Base-by-base conservation (phyloP, 2,113 vertebrate species). In the Siniperca knerii region DNA sequence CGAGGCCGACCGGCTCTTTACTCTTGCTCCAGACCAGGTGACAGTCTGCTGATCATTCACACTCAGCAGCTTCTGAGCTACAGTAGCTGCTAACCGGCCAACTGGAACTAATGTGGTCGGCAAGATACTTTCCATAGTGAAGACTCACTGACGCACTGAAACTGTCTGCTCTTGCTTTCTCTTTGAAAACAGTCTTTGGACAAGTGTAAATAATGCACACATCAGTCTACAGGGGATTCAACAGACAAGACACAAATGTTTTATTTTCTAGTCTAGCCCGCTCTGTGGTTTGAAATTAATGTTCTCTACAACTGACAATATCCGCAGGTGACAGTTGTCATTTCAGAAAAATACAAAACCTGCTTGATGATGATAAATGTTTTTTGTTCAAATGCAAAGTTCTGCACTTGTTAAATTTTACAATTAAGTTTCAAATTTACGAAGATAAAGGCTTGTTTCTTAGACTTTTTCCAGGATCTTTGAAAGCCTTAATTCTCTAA, bases 11-110 rank as follows among this genome's bases (percentile, higher is more conserved):
- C 69, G 94, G 12, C 89, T 99, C 3, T 96, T 97, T 2, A 89
- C 93, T 21, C 93, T 95, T 1, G 94, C 97, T 46, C 23, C 92
- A 7, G 94, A 97, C 4, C 93, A 99, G 95, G 98, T 98, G 77
- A 94, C 77, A 4, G 0, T 6, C 57, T 12, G 40, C 29, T 13
- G 23, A 16, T 61, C 40, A 0, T 37, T 58, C 52, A 11, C 40
- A 11, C 50, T 37, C 12, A 6, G 2, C 8, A 42, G 21, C 4
- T 54, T 2, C 29, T 29, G 35, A 21, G 33, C 33, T n/a, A 15
- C 37, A 20, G 55, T 25, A n/a, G 55, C 40, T 23, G 4, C 33
- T 77, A 35, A 33, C 9, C 11, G 8, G n/a, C 46, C 15, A 4
- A 5, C 48, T 50, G 48, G 48, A 50, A 18, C 15, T 50, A 18